Conservation (phyloP, 2,113 vertebrate genomes). For the Cottus gobio region DNA sequence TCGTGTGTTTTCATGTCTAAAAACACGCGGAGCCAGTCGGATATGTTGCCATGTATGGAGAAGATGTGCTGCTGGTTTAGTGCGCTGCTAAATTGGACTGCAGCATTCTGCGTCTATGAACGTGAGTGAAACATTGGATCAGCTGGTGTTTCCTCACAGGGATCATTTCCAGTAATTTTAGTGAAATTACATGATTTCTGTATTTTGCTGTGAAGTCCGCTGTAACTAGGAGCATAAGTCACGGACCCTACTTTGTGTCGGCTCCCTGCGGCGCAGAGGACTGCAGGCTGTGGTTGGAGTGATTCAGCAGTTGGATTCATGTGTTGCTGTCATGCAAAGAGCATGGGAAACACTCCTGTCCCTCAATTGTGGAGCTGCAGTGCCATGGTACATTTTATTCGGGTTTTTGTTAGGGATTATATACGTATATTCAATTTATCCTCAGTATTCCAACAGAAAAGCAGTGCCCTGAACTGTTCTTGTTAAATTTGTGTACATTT, state of each 20-base stretch:
- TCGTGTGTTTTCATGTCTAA: background rate
- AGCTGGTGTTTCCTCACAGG: background rate
- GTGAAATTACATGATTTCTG: fast-evolving
- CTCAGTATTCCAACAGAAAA: background rate
- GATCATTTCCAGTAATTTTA: background rate
- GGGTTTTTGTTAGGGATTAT: background rate
- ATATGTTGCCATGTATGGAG: background rate
- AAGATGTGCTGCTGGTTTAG: background rate
- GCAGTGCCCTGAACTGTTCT: background rate
- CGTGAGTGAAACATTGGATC: background rate
- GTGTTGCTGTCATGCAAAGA: slow-evolving; percentile 27
- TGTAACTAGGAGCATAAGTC: background rate
- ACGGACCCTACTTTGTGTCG: background rate
- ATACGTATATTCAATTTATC: background rate
- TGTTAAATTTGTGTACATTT: background rate
- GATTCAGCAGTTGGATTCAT: slow-evolving; percentile 25
- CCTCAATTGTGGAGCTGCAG: background rate
- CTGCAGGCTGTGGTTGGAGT: slow-evolving; percentile 21
- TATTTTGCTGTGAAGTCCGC: background rate
- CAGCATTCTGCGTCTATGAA: background rate
- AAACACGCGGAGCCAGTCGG: background rate
- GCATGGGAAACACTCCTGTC: slow-evolving; percentile 17
- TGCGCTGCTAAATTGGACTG: background rate
- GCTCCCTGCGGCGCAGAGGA: slow-evolving; percentile 7
- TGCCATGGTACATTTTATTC: slow-evolving; percentile 11